Percentiles rank a stretch among this genome's conserved stretches.
These are phyloP conservation scores for Gallinago jamesoni DNA, from an alignment of 2,113 vertebrate species.

Conservation along the genomic window DNA sequence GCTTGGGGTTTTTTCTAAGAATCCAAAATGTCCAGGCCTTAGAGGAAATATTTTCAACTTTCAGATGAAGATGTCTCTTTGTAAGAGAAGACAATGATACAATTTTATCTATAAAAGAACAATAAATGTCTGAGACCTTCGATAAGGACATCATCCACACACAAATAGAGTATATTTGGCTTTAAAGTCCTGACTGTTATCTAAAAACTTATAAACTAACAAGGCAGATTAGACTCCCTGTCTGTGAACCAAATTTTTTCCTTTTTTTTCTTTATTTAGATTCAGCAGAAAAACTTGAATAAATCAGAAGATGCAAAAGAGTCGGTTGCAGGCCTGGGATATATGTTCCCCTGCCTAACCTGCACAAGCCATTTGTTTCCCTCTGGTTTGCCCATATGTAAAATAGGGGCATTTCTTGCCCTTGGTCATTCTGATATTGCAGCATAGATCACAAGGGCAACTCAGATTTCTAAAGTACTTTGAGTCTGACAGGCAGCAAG, in stretches of 20 bases:
- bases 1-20: neutral
- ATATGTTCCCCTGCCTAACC: neutral
- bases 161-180: neutral
- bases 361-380: neutral
- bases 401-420: neutral
- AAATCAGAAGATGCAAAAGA: neutral
- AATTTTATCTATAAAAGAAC: neutral
- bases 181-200: conserved; percentile 17
- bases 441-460: neutral
- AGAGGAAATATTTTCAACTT: neutral
- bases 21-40: neutral
- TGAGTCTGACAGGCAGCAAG: neutral
- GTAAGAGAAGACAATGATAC: neutral
- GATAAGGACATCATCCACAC: neutral
- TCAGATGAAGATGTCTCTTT: neutral
- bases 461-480: neutral
- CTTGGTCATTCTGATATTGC: neutral
- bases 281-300: neutral
- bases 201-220: neutral
- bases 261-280: neutral
- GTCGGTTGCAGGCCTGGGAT: neutral
- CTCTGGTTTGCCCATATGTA: neutral
- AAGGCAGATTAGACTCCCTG: neutral
- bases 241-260: neutral
- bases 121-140: neutral